These are phyloP conservation scores for Galleria mellonella DNA, from an alignment of 1,140 invertebrate species.

Conservation along the genomic window DNA sequence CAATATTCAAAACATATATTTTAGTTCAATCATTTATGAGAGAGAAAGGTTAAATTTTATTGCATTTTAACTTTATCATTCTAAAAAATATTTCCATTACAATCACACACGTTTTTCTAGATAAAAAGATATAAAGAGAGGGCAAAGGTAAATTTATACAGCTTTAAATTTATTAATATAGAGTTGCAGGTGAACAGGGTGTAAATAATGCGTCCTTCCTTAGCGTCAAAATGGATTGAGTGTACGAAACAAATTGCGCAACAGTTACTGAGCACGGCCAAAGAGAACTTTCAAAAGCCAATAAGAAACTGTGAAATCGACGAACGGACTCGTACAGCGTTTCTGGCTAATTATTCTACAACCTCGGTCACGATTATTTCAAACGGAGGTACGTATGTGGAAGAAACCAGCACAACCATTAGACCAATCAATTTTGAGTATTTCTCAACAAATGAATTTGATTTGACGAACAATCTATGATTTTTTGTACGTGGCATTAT, in stretches of 20 bases:
- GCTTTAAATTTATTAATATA: constrained; percentile 1
- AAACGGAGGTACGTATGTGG: constrained; percentile 29
- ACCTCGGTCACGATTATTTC: constrained; percentile 56
- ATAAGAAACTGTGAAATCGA: constrained; percentile 58
- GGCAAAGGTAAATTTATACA: too few relatives aligned
- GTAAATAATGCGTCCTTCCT: constrained; percentile 20
- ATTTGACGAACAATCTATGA: constrained; percentile 3
- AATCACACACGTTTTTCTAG: too few relatives aligned
- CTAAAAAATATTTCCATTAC: too few relatives aligned
- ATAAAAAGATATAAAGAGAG: too few relatives aligned
- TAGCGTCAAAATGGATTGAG: constrained; percentile 15
- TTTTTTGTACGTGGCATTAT: too few relatives aligned
- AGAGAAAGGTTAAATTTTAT: too few relatives aligned
- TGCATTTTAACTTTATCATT: too few relatives aligned
- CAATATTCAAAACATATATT: too few relatives aligned
- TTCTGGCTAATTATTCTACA: constrained; percentile 57
- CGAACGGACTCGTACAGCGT: constrained; percentile 30
- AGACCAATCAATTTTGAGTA: constrained; percentile 22
- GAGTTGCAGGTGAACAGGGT: constrained; percentile 25
- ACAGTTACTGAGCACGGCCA: constrained; percentile 24
- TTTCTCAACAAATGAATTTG: constrained; percentile 6
- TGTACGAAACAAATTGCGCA: constrained; percentile 33
- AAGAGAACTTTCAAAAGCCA: constrained; percentile 61
- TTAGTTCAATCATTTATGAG: too few relatives aligned
- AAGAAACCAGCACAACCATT: constrained; percentile 24